These are phyloP conservation scores for Rousettus leschenaultii DNA, from an alignment of 2,113 vertebrate species.

Conservation along the genomic window DNA sequence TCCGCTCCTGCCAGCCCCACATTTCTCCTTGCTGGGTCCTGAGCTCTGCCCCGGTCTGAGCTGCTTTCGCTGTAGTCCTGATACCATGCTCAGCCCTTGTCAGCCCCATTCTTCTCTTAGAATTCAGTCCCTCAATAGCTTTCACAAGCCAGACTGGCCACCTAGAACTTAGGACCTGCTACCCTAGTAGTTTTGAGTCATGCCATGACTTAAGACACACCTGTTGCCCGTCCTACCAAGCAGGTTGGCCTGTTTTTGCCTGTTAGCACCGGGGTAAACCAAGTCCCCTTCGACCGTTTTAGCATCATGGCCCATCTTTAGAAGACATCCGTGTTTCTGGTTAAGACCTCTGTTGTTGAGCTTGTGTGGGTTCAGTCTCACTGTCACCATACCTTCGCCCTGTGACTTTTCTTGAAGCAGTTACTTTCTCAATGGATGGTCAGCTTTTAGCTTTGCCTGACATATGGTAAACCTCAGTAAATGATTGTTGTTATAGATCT, in stretches of 20 bases:
- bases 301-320: not conserved
- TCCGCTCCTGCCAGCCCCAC: not conserved
- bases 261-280: not conserved
- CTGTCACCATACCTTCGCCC: not conserved
- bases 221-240: not conserved
- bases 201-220: not conserved
- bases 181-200: not conserved
- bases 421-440: not conserved
- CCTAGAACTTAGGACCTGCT: not conserved
- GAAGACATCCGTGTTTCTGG: not conserved
- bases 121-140: not conserved
- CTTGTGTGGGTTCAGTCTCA: not conserved
- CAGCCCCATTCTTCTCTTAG: not conserved
- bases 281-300: not conserved
- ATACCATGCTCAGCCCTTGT: not conserved
- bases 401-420: not conserved
- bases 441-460: not conserved
- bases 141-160: not conserved
- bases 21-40: not conserved
- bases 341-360: not conserved
- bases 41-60: not conserved
- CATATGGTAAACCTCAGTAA: not conserved
- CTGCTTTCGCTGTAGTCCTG: not conserved
- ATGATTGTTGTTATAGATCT: not conserved
- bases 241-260: not conserved